phyloP scores from a whole-genome alignment of 2,797 vertebrate genomes.

The Crocidura indochinensis region DNA sequence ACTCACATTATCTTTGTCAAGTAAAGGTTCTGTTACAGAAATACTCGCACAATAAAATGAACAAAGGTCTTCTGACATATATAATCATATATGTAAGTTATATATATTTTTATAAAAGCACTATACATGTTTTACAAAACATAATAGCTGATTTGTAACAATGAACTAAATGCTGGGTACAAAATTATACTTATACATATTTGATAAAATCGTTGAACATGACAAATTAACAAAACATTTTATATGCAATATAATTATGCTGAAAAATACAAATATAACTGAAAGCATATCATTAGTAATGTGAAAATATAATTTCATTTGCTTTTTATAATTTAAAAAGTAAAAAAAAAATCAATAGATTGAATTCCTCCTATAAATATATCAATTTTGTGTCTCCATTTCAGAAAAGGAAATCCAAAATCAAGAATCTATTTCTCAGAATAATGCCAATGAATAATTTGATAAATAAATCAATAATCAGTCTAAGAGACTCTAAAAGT shows the following conservation, averaged over 20 bases:
- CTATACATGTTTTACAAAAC: slow-evolving; percentile 75
- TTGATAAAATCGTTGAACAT: slow-evolving; percentile 67
- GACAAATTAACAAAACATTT: slow-evolving; percentile 74
- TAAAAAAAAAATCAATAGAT: slow-evolving; percentile 10
- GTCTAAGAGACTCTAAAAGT: slow-evolving; percentile 63
- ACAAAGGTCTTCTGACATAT: slow-evolving; percentile 69
- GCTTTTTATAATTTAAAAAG: slow-evolving; percentile 69
- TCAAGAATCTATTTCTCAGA: slow-evolving; percentile 42
- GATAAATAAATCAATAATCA: slow-evolving; percentile 37
- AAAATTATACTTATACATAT: slow-evolving; percentile 76
- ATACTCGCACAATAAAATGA: slow-evolving; percentile 73
- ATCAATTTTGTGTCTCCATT: slow-evolving; percentile 38
- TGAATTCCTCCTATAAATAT: slow-evolving; percentile 23
- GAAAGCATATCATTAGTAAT: slow-evolving; percentile 57
- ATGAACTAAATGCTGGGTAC: slow-evolving; percentile 58
- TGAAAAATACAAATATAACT: slow-evolving; percentile 64
- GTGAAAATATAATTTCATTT: slow-evolving; percentile 49
- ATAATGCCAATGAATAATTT: slow-evolving; percentile 59
- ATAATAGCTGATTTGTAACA: slow-evolving; percentile 74
- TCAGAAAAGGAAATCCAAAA: slow-evolving; percentile 40
- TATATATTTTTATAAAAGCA: slow-evolving; percentile 32
- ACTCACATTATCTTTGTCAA: slow-evolving; percentile 51
- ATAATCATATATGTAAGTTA: background rate
- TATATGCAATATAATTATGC: slow-evolving; percentile 22
- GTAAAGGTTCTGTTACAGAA: slow-evolving; percentile 75